phyloP scores from a whole-genome alignment of 2,113 vertebrate genomes.

The Ptychochromis oligacanthus region DNA sequence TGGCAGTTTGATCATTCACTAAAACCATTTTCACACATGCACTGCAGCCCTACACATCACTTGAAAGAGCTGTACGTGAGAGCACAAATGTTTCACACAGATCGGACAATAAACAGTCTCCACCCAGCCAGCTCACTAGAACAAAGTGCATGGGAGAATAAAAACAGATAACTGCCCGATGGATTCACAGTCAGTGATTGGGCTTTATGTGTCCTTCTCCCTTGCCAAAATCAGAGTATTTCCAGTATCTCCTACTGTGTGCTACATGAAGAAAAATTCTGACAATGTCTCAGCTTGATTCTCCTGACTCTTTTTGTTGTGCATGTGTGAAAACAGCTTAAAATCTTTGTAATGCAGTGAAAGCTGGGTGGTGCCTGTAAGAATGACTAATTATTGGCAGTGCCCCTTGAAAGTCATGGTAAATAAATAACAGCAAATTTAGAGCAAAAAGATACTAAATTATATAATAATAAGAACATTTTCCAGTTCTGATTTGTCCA shows the following conservation, averaged over 20 bases:
- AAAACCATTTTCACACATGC: not conserved
- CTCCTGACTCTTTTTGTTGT: not conserved
- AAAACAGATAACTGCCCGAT: not conserved
- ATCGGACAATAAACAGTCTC: slow-evolving; percentile 1
- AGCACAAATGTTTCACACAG: not conserved
- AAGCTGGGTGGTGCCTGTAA: not conserved
- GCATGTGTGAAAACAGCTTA: not conserved
- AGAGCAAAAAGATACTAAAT: slow-evolving; percentile 47
- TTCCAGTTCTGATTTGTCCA: slow-evolving; percentile 47
- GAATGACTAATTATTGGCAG: slow-evolving; percentile 4
- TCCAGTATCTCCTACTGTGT: not conserved
- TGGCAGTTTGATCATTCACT: slow-evolving; percentile 16
- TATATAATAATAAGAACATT: slow-evolving; percentile 38
- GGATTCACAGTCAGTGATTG: not conserved
- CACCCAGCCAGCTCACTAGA: not conserved
- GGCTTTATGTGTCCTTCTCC: not conserved
- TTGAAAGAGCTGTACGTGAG: no score
- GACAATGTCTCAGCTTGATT: not conserved
- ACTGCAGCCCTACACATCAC: not conserved
- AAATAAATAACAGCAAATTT: slow-evolving; percentile 69
- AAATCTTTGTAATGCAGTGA: slow-evolving; percentile 14
- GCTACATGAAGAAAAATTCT: not conserved
- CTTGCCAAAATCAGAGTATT: not conserved
- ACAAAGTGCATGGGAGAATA: not conserved
- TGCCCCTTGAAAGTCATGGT: not conserved